Base-by-base conservation (phyloP, 2,888 invertebrate genomes). In the Ormyrus rosae region DNA sequence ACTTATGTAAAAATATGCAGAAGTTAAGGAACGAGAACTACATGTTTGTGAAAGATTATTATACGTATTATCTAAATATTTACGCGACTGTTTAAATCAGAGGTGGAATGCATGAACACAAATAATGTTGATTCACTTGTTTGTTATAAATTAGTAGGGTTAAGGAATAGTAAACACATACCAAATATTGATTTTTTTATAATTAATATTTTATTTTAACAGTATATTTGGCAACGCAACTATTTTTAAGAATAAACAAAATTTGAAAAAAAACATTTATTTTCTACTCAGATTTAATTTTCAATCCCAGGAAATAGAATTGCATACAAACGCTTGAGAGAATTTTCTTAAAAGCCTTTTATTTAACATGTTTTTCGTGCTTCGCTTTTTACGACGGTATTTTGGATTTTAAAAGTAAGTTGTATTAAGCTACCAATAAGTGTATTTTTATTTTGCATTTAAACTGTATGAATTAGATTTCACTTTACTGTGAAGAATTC, bases 351-450 rank as follows among this genome's bases (percentile, higher is more conserved):
- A 84, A 78, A 60, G 64, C 63, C 9, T 70, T 88, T 34, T 84
- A 83, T 60, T 72, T 84, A 34, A 85, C 86, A 60, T 88, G 86
- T 68, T 79, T 85, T 19, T 86, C 86, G 84, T 86, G 85, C 55
- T 83, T 82, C 61, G 82, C 81, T 51, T 77, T 84, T 64, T 84
- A 84, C 78, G 67, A 61, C 79, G 80, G 61, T 67, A 79, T 65
- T 77, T 81, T 77, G 76, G 73, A 82, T 77, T 77, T 70, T 73
- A 73, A 79, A 5, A 64, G 82, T 79, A 48, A 80, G 79, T 74
- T 68, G 19, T 19, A 19, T 19, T 19, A 19, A 19, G 1, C 19
- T 19, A 19, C 19, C 19, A 19, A 19, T 19, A 1, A 19, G 19
- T 2, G 19, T 19, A 19, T 19, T 19, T 19, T 19, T 19, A 19